Evolutionary conservation across 2,797 vertebrate species (phyloP).

Genomic region (Pseudochirops corinnae): DNA sequence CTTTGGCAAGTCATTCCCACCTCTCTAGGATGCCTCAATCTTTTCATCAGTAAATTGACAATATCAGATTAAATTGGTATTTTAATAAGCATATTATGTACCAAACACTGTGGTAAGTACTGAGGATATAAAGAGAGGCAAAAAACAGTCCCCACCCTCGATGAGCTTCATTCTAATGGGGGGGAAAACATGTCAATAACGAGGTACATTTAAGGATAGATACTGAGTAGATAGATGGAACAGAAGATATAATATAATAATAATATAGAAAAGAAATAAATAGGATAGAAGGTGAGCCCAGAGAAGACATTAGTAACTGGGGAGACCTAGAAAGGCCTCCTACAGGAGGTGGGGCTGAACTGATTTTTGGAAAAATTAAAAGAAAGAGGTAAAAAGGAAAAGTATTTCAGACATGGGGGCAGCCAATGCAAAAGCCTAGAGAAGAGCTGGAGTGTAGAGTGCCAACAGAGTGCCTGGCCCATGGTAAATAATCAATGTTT

Average conservation of each 20-base stretch:
- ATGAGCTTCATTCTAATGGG: not conserved
- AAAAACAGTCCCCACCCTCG: not conserved
- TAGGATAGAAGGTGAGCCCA: not conserved
- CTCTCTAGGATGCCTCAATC: not conserved
- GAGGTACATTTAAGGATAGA: not conserved
- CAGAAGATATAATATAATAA: too few relatives aligned
- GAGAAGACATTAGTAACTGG: not conserved
- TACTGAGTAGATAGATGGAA: not conserved
- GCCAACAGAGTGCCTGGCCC: not conserved
- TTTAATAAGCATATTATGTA: not conserved
- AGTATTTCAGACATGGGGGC: not conserved
- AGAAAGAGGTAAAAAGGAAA: too few relatives aligned
- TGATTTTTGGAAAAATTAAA: not conserved
- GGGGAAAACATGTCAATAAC: not conserved
- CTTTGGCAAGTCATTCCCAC: not conserved
- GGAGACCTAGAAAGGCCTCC: not conserved
- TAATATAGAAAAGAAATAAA: too few relatives aligned
- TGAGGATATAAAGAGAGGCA: not conserved
- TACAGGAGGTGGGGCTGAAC: not conserved
- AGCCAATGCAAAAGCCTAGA: not conserved
- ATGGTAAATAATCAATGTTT: not conserved
- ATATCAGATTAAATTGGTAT: not conserved
- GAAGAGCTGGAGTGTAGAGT: not conserved
- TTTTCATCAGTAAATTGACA: not conserved
- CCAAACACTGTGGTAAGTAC: too few relatives aligned